Conservation (phyloP, 2,113 vertebrate genomes). For the Paratilapia polleni region DNA sequence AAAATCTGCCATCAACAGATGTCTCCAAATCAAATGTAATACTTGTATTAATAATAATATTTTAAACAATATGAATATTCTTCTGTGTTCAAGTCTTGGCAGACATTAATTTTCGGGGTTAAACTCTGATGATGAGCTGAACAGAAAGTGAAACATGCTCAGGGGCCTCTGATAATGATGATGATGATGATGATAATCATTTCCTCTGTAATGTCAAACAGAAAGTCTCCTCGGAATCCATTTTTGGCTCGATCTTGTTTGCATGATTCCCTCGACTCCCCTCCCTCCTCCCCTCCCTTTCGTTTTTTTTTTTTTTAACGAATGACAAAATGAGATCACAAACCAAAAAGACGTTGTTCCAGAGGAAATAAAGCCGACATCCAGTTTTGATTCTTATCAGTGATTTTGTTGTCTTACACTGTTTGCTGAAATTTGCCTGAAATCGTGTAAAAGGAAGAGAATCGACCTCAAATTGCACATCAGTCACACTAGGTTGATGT, state of each 20-base stretch:
- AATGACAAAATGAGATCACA: conserved; percentile 48
- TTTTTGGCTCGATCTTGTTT: conserved; percentile 62
- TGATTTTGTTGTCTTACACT: accelerated
- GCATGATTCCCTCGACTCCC: conserved; percentile 68
- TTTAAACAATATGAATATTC: neutral
- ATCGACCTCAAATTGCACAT: too few relatives aligned
- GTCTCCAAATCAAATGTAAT: neutral
- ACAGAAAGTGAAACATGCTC: conserved; percentile 15
- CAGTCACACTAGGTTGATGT: neutral
- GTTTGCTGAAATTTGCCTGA: neutral
- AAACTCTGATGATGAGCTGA: conserved; percentile 11
- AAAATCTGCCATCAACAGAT: neutral
- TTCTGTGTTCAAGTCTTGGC: accelerated
- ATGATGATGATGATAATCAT: conserved; percentile 63
- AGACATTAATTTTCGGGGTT: neutral
- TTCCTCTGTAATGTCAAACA: neutral
- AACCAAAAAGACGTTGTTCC: conserved; percentile 63
- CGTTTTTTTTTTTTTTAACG: conserved; percentile 52
- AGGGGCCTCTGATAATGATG: neutral
- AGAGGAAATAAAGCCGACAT: conserved; percentile 72
- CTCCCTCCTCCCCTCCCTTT: neutral
- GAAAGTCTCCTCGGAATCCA: neutral
- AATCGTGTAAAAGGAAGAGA: neutral
- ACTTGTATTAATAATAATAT: neutral
- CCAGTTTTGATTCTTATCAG: conserved; percentile 51